phyloP scores from a whole-genome alignment of 2,797 vertebrate genomes.

The Chromobotia macracanthus region DNA sequence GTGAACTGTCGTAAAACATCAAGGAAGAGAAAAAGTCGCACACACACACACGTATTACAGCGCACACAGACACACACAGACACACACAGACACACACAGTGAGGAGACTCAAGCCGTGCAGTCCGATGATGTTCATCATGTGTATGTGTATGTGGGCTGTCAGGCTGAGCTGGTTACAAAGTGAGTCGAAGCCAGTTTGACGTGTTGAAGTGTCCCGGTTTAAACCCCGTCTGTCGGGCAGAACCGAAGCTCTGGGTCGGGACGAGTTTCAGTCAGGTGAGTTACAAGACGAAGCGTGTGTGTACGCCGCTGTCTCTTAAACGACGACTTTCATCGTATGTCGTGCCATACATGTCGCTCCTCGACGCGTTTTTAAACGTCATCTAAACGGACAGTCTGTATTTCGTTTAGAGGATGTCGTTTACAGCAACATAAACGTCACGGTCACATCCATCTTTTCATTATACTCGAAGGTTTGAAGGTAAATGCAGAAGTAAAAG shows the following conservation, averaged over 20 bases:
- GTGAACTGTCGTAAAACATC: constrained; percentile 68
- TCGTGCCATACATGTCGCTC: background rate
- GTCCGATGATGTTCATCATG: constrained; percentile 11
- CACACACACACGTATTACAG: background rate
- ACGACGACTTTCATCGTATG: background rate
- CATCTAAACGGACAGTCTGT: background rate
- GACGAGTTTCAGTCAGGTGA: constrained; percentile 40
- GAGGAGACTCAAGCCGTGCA: background rate
- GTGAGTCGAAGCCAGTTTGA: constrained; percentile 31
- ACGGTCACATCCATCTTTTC: background rate
- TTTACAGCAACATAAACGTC: background rate
- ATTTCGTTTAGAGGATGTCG: background rate
- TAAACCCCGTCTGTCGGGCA: constrained; percentile 13
- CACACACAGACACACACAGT: background rate
- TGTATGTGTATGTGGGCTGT: constrained; percentile 26
- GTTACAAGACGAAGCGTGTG: background rate
- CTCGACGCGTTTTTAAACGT: background rate
- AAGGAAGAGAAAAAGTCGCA: constrained; percentile 32
- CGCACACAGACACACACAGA: background rate
- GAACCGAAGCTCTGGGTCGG: constrained; percentile 4
- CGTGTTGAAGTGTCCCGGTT: background rate
- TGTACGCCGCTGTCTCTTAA: background rate
- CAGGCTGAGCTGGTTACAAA: constrained; percentile 6
- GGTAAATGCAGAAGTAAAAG: too few species aligned
- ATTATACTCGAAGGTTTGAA: background rate